Conservation (phyloP, 2,797 vertebrate species). For the Clarias fuscus region DNA sequence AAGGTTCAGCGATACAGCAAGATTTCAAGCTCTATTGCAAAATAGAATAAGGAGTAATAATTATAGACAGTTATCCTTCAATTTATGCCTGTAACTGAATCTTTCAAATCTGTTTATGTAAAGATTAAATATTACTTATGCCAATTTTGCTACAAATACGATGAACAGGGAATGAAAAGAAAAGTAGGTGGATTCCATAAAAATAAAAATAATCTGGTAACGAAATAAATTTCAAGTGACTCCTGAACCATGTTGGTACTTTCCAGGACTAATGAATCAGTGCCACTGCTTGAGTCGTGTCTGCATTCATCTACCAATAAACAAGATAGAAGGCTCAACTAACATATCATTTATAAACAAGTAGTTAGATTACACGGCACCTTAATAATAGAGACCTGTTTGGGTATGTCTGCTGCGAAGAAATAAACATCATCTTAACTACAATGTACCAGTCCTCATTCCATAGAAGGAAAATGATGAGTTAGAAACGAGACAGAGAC, state of each 20-base stretch:
- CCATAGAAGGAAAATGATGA: conserved; percentile 10
- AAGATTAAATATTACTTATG: too few relatives aligned
- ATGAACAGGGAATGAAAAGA: neutral
- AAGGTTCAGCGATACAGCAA: too few relatives aligned
- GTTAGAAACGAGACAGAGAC: conserved; percentile 21
- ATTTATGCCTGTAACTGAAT: neutral
- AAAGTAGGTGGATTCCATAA: neutral
- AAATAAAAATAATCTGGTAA: neutral
- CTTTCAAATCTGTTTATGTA: neutral
- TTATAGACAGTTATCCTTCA: neutral
- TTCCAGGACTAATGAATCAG: conserved; percentile 21
- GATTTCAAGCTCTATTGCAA: neutral
- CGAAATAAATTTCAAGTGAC: neutral
- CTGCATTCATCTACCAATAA: neutral
- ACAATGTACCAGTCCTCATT: neutral
- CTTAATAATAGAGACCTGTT: conserved; percentile 4
- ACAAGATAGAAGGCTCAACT: neutral
- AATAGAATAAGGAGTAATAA: neutral
- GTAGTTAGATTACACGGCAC: neutral
- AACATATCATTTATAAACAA: neutral
- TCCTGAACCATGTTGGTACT: conserved; percentile 29
- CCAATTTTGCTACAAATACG: neutral
- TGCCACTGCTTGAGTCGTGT: neutral
- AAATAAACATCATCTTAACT: conserved; percentile 16
- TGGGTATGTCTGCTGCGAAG: neutral